These are phyloP conservation scores for Athalia cordata DNA, from an alignment of 2,888 invertebrate species.

Conservation along the genomic window DNA sequence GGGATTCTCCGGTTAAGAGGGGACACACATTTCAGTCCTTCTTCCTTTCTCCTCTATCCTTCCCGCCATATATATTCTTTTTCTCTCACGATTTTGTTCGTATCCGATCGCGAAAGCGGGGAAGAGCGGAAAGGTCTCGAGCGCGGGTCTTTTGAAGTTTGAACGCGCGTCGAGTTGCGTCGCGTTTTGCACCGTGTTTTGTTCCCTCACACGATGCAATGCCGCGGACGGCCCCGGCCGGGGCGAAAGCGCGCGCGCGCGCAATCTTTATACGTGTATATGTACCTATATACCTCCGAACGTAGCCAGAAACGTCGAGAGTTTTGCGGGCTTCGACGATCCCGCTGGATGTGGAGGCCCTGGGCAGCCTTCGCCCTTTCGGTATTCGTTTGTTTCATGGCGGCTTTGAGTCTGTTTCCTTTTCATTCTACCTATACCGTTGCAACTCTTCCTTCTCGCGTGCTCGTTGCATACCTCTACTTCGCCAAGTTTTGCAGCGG, in stretches of 20 bases:
- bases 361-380: slow-evolving; percentile 57
- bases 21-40: slow-evolving; percentile 3
- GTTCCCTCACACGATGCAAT: slow-evolving; percentile 16
- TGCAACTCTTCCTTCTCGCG: slow-evolving; percentile 27
- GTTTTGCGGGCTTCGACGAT: slow-evolving; percentile 11
- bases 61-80: neutral
- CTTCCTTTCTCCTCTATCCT: neutral
- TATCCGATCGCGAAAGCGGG: slow-evolving; percentile 26
- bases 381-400: slow-evolving; percentile 69
- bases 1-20: slow-evolving; percentile 49
- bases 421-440: slow-evolving; percentile 36
- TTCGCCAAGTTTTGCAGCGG: neutral
- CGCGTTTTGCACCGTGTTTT: slow-evolving; percentile 44
- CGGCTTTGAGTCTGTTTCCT: slow-evolving; percentile 60
- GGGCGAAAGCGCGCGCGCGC: slow-evolving; percentile 42
- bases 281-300: too few species aligned
- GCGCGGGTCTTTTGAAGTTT: slow-evolving; percentile 71
- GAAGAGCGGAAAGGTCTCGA: slow-evolving; percentile 58
- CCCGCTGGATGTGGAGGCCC: neutral
- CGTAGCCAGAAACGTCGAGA: too few species aligned
- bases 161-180: slow-evolving; percentile 49
- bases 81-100: slow-evolving; percentile 1
- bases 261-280: slow-evolving; percentile 3
- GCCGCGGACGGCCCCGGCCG: neutral
- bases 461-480: slow-evolving; percentile 34